Evolutionary conservation across 2,113 vertebrate genomes (phyloP).

Genomic region (Apteryx owenii): DNA sequence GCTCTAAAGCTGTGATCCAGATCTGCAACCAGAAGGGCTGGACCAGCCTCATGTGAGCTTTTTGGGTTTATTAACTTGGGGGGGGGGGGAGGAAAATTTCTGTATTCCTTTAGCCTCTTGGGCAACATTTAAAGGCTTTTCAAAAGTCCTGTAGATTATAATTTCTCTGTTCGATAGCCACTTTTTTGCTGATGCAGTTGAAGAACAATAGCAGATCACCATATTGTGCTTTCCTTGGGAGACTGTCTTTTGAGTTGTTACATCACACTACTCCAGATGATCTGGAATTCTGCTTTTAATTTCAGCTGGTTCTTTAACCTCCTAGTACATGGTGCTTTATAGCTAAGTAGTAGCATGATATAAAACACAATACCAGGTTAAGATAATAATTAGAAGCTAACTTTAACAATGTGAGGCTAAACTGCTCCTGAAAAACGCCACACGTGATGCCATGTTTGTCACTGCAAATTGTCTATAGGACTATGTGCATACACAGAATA

Average conservation of each 20-base stretch:
- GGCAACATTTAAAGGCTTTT: not conserved
- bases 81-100: not conserved
- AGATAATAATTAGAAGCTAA: not conserved
- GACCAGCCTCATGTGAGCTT: not conserved
- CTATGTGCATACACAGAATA: not conserved
- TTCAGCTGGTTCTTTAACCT: not conserved
- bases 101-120: not conserved
- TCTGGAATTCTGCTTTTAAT: conserved; percentile 15
- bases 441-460: not conserved
- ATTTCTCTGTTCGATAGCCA: not conserved
- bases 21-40: not conserved
- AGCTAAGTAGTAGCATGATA: not conserved
- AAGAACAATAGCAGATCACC: not conserved
- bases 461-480: not conserved
- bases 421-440: not conserved
- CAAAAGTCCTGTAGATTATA: not conserved
- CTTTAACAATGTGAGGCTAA: not conserved
- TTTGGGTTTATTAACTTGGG: not conserved
- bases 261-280: not conserved
- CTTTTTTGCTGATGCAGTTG: not conserved
- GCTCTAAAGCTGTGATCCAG: not conserved
- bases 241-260: not conserved
- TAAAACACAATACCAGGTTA: not conserved
- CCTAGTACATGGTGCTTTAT: not conserved
- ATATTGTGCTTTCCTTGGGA: not conserved